Base-by-base conservation (phyloP, 2,888 invertebrate genomes). In the Stegophylla sp. region DNA sequence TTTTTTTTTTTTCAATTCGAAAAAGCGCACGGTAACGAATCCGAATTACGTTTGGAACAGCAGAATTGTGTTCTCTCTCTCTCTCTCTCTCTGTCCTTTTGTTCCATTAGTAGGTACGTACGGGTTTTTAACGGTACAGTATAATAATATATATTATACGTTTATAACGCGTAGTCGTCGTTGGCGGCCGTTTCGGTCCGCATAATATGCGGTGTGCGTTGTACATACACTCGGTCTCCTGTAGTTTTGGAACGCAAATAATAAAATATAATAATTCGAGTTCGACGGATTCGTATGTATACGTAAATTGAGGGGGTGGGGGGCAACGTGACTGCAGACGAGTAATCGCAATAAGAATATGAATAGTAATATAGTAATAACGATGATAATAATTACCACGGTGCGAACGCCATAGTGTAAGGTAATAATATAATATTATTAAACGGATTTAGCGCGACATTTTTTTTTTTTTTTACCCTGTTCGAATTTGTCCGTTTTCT, bases 121-220 rank as follows among this genome's bases (percentile, higher is more conserved):
- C 45, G 59, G 3, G 3, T 10, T 73, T 34, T 61, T 73, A 73
- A 73, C 73, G 73, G 73, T 72, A 72, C 13, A 12, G 53, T n/a
- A 9, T 45, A n/a, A n/a, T n/a, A n/a, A n/a, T n/a, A n/a, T n/a
- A n/a, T n/a, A n/a, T n/a, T n/a, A 7, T 34, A 34, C 34, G 7
- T 34, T 34, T 34, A 34, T 34, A 34, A 3, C 45, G n/a, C 45
- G n/a, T 53, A 3, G 23, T 23, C 69, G 51, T 41, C 41, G 41
- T 56, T 17, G 41, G 41, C 10, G 3, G 17, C 71, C 73, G 73
- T 73, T 73, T 73, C 61, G 73, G 73, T 73, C n/a, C 45, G 26
- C 2, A 26, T 61, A 28, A n/a, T 45, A 56, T 56, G 41, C 34
- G 15, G 15, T 17, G 23, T 72, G 15, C 12, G 17, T 20, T 23